Evolutionary conservation across 1,140 invertebrate genomes (phyloP).

Genomic region (Drosophila varians): DNA sequence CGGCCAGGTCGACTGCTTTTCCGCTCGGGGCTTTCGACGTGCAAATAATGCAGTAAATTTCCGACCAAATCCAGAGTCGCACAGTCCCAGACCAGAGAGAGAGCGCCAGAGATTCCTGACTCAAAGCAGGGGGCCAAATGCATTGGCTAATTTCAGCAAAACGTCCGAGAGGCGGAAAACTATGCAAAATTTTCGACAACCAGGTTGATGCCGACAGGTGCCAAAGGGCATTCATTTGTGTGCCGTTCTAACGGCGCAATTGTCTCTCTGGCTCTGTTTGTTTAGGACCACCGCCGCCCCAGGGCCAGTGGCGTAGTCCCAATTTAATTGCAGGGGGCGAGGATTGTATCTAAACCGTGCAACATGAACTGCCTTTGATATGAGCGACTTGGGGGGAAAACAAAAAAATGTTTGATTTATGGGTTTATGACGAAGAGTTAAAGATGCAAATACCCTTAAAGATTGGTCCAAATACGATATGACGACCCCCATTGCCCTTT

Average conservation of each 20-base stretch:
- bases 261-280: conserved; percentile 47
- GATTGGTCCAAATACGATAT: no score
- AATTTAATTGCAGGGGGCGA: conserved; percentile 7
- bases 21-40: conserved; percentile 32
- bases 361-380: background rate
- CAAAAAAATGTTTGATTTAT: no score
- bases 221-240: conserved; percentile 73
- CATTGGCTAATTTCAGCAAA: conserved; percentile 62
- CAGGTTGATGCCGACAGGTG: conserved; percentile 74
- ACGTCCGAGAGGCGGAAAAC: conserved; percentile 42
- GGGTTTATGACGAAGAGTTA: no score
- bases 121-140: background rate
- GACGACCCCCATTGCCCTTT: background rate
- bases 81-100: background rate
- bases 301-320: conserved; percentile 23
- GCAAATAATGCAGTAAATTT: conserved; percentile 78
- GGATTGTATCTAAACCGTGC: background rate
- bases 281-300: conserved; percentile 14
- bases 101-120: conserved; percentile 1
- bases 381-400: background rate
- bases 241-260: conserved; percentile 63
- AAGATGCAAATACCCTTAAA: no score
- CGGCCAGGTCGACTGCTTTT: conserved; percentile 32
- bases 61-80: background rate
- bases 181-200: conserved; percentile 63